Evolutionary conservation across 2,888 invertebrate species (phyloP), one percentile per base, ranked within the genome.

Genomic region (Amiota communis): DNA sequence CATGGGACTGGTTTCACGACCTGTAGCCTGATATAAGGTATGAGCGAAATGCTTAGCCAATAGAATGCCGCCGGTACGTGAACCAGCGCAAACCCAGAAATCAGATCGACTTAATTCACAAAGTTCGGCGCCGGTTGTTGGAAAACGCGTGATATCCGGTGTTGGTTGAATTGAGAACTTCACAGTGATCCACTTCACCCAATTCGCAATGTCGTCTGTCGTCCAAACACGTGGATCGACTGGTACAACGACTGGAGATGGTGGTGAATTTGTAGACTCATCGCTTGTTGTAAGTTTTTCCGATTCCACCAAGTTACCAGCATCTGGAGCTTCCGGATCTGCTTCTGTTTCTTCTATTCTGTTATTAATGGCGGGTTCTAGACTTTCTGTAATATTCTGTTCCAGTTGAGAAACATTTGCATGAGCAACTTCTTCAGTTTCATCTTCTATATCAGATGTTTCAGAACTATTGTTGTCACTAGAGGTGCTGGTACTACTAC

Each of bases 211-310:
- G 86, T 94, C 92, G 48, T 88, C 88, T 15, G 89, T 83, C 74
- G 90, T 91, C 94, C 94, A 94, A 85, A 92, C 92, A 69, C 91
- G 90, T 46, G 93, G 93, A 91, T 94, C 93, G n/a, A 87, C 80
- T 0, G 89, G 89, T 63, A 89, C 84, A 73, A 86, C 76, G 9
- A 87, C 86, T 4, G 84, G 83, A 9, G 86, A 72, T 1, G 73
- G 70, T 13, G 85, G 79, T 2, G 70, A 63, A 36, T 69, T 76
- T 1, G 72, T 72, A 6, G 81, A 80, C 12, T 80, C 76, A 36
- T 73, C 46, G 15, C 53, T 64, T 36, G 36, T 36, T 36, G 70
- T 36, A 67, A 6, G 8, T 36, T 36, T 36, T 36, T 36, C 36
- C 36, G 36, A 36, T 36, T 36, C 36, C 36, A 36, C 2, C 6